Evolutionary conservation across 2,113 vertebrate genomes (phyloP).

Genomic region (Macrotis lagotis): DNA sequence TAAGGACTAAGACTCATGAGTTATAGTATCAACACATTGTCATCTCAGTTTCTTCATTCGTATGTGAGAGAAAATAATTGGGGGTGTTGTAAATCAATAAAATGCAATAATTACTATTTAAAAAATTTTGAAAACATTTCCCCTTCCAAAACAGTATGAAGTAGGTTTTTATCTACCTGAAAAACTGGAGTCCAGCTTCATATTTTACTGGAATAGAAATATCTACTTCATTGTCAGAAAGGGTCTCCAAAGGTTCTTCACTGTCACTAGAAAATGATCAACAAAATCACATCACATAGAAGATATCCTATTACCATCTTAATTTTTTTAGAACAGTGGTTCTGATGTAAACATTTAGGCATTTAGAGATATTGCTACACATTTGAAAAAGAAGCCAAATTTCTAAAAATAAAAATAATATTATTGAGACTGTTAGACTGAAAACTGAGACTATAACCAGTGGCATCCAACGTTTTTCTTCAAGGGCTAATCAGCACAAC

Average conservation of each 20-base stretch:
- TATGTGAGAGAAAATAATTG: background rate
- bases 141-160: background rate
- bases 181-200: constrained; percentile 89
- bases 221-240: constrained; percentile 87
- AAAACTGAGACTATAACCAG: background rate
- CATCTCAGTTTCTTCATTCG: background rate
- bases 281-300: background rate
- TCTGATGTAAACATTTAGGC: background rate
- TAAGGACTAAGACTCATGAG: background rate
- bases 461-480: background rate
- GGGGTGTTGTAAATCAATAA: background rate
- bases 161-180: constrained; percentile 84
- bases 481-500: background rate
- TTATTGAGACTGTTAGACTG: background rate
- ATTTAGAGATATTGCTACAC: background rate
- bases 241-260: constrained; percentile 86
- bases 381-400: background rate
- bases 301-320: background rate
- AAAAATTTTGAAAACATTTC: background rate
- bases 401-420: constrained; percentile 8
- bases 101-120: background rate
- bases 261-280: constrained; percentile 89
- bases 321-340: background rate
- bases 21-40: background rate
- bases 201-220: constrained; percentile 92